phyloP scores from a whole-genome alignment of 1,140 invertebrate genomes.

The Bombus balteatus region DNA sequence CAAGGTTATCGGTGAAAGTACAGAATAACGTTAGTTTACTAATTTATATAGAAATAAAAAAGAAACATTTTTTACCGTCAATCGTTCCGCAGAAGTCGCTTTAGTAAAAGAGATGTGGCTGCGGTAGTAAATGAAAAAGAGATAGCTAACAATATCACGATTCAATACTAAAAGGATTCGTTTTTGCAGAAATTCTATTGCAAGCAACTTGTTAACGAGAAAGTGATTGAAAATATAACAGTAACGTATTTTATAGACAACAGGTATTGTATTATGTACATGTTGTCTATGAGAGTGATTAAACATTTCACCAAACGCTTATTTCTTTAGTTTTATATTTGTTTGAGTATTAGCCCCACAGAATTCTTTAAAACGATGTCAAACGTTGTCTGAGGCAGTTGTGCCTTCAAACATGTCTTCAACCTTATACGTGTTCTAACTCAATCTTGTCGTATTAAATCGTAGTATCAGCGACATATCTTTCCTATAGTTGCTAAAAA shows the following conservation, averaged over 20 bases:
- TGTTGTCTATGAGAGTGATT: not conserved
- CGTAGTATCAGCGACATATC: not conserved
- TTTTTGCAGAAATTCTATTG: not conserved
- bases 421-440: not conserved
- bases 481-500: not conserved
- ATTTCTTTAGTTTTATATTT: not conserved
- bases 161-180: not conserved
- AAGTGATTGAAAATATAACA: not conserved
- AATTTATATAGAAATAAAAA: not conserved
- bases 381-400: no score
- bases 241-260: not conserved
- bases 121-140: not conserved
- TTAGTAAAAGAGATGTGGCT: constrained; percentile 48
- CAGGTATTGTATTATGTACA: not conserved
- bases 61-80: not conserved
- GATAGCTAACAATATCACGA: not conserved
- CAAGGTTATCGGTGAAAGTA: not conserved
- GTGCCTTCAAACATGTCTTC: not conserved
- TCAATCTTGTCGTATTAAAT: not conserved
- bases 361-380: not conserved
- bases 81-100: constrained; percentile 31
- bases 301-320: not conserved
- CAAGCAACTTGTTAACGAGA: not conserved
- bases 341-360: not conserved
- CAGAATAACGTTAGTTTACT: not conserved